Conservation (phyloP, 2,113 vertebrate species). For the Psettodes erumei region DNA sequence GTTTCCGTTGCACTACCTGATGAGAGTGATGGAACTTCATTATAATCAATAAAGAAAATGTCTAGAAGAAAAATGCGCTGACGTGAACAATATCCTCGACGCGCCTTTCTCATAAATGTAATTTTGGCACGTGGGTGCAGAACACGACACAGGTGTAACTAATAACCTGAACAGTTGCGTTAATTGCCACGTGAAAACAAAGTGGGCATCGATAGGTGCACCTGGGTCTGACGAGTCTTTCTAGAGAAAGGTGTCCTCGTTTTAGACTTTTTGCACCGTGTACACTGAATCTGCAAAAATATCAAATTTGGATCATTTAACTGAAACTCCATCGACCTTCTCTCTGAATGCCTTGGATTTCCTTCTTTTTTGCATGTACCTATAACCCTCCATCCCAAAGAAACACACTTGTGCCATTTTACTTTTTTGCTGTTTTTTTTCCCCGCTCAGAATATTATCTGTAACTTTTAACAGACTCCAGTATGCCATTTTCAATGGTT, state of each 20-base stretch:
- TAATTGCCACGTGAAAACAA: background rate
- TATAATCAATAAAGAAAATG: background rate
- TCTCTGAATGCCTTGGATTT: constrained; percentile 43
- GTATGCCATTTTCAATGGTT: background rate
- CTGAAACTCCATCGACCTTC: background rate
- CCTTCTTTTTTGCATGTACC: constrained; percentile 30
- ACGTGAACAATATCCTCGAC: background rate
- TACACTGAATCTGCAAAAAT: background rate
- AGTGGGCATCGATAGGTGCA: background rate
- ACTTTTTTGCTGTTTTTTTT: background rate
- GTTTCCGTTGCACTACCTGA: background rate
- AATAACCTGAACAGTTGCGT: background rate
- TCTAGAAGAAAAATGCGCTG: background rate
- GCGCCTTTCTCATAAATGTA: background rate
- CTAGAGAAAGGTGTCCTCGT: background rate
- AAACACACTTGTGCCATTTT: constrained; percentile 4
- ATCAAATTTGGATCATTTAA: background rate
- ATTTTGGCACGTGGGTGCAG: no score
- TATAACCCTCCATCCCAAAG: background rate
- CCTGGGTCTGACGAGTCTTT: constrained; percentile 8
- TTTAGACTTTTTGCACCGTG: background rate
- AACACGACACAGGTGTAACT: background rate
- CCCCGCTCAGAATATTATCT: background rate
- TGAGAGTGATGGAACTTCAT: background rate
- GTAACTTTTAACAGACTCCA: background rate